phyloP scores from a whole-genome alignment of 2,888 invertebrate species.

The Polyommatus iphigenia region DNA sequence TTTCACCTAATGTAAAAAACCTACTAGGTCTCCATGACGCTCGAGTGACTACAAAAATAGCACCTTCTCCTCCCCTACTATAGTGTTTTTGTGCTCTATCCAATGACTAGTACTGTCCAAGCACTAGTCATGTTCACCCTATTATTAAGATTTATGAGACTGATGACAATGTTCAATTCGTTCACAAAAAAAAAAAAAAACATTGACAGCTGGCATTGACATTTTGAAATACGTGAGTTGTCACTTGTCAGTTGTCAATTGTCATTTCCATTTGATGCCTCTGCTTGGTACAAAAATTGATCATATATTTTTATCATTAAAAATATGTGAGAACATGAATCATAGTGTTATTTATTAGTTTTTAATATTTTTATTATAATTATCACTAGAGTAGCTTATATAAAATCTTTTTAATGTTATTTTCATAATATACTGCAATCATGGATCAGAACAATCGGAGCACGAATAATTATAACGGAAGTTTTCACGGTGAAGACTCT shows the following conservation, averaged over 20 bases:
- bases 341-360: constrained; percentile 5
- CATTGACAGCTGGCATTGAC: background rate
- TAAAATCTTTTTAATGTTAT: background rate
- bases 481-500: constrained; percentile 70
- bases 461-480: constrained; percentile 64
- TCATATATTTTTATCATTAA: background rate
- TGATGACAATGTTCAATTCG: too few relatives aligned
- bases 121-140: too few relatives aligned
- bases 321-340: constrained; percentile 2
- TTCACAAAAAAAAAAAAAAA: too few relatives aligned
- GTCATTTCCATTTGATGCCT: background rate
- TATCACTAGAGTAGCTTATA: background rate
- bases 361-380: background rate
- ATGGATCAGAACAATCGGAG: constrained; percentile 67
- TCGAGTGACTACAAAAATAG: too few relatives aligned
- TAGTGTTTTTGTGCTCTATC: too few relatives aligned
- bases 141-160: too few relatives aligned
- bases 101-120: too few relatives aligned
- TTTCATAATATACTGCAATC: constrained; percentile 38
- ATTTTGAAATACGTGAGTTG: background rate
- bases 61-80: too few relatives aligned
- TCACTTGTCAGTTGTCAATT: background rate
- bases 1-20: too few relatives aligned
- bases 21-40: too few relatives aligned
- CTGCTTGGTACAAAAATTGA: background rate